Evolutionary conservation across 92 coral and sea anemone species (phyloP).

Genomic region (Umimayanthus kanabou): DNA sequence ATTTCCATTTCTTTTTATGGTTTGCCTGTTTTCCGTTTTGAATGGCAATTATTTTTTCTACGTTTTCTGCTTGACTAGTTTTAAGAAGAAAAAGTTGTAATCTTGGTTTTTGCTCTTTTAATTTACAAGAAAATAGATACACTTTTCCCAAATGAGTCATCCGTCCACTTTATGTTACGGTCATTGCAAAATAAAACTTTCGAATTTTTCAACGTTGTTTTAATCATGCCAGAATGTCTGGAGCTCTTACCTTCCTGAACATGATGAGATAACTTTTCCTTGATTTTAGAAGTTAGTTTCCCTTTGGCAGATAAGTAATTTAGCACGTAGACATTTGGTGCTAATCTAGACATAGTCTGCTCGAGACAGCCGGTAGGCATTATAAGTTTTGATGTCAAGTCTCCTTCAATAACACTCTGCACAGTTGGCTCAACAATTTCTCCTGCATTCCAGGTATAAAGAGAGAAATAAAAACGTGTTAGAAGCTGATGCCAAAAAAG

Average conservation of each 20-base stretch:
- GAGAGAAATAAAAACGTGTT: not conserved
- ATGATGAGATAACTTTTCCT: not conserved
- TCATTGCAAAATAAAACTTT: too few species aligned
- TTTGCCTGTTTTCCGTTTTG: too few species aligned
- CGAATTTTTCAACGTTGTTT: too few species aligned
- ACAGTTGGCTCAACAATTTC: not conserved
- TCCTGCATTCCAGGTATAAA: not conserved
- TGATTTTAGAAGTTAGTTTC: not conserved
- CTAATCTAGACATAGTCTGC: not conserved
- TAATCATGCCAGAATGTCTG: not conserved
- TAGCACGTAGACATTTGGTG: constrained; percentile 3
- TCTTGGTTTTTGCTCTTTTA: too few species aligned
- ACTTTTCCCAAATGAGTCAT: too few species aligned
- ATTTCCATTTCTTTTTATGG: too few species aligned
- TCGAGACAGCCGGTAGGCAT: not conserved
- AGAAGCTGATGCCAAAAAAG: too few species aligned
- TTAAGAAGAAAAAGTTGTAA: too few species aligned
- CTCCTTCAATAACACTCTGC: not conserved
- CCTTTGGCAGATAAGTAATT: not conserved
- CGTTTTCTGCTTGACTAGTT: too few species aligned
- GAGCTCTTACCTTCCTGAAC: not conserved
- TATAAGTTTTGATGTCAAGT: not conserved
- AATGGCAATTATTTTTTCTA: too few species aligned
- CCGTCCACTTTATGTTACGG: too few species aligned
- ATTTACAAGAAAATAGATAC: too few species aligned